Conservation (phyloP, 1,140 invertebrate species). For the Diabrotica undecimpunctata region DNA sequence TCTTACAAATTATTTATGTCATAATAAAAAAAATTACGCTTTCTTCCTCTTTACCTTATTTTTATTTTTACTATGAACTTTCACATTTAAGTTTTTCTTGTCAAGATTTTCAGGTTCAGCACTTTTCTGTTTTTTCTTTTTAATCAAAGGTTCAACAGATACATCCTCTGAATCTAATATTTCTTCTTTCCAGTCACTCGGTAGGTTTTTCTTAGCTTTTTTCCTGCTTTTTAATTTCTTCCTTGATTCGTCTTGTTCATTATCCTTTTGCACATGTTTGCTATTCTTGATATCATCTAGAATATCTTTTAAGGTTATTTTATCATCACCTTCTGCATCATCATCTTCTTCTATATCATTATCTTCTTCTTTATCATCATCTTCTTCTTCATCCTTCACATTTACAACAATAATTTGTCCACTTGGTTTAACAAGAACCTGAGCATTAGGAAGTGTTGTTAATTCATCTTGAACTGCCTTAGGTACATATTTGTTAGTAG, state of each 20-base stretch:
- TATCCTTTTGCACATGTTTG: too few relatives aligned
- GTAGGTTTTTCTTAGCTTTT: not conserved
- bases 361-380: not conserved
- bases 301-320: not conserved
- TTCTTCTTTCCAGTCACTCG: constrained; percentile 1
- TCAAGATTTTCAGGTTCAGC: not conserved
- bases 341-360: constrained; percentile 5
- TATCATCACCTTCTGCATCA: not conserved
- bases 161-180: not conserved
- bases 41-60: not conserved
- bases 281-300: too few relatives aligned
- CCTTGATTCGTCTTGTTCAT: too few relatives aligned
- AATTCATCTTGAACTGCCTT: constrained; percentile 56
- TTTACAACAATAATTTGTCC: constrained; percentile 49
- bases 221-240: not conserved
- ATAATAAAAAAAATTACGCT: too few relatives aligned
- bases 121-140: constrained; percentile 2
- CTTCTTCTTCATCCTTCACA: not conserved
- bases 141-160: constrained; percentile 7
- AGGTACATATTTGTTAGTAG: constrained; percentile 52
- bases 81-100: not conserved
- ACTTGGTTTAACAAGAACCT: constrained; percentile 54
- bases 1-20: too few relatives aligned
- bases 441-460: constrained; percentile 50
- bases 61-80: not conserved